Percentiles rank a stretch among this genome's conserved stretches.
These are phyloP conservation scores for Turritopsis dohrnii DNA, from an alignment of 30 jellyfish, hydroid and myxozoan species.

Conservation along the genomic window DNA sequence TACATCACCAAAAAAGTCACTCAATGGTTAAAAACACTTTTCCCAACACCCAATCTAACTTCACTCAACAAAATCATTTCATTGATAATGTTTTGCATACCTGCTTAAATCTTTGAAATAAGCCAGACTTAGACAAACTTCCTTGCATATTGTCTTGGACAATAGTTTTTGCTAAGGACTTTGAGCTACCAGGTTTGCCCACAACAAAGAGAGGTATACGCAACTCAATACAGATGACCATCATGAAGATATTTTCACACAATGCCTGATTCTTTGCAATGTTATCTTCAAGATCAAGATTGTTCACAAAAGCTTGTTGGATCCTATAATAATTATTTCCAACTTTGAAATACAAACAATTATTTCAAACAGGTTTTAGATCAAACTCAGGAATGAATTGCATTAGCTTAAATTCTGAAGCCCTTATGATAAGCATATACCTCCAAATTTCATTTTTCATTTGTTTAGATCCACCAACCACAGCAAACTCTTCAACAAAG, in stretches of 20 bases:
- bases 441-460: slow-evolving; percentile 41
- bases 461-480: slow-evolving; percentile 39
- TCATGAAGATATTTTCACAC: slow-evolving; percentile 77
- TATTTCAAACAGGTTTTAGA: too few species aligned
- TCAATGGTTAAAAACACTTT: not conserved
- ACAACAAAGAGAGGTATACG: slow-evolving; percentile 73
- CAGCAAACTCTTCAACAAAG: slow-evolving; percentile 38
- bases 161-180: slow-evolving; percentile 64
- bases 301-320: slow-evolving; percentile 54
- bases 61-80: not conserved
- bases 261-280: slow-evolving; percentile 60
- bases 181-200: slow-evolving; percentile 78
- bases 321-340: slow-evolving; percentile 26
- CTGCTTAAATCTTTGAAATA: slow-evolving; percentile 62
- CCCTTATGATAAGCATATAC: slow-evolving; percentile 22
- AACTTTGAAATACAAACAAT: too few species aligned
- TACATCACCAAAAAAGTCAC: too few species aligned
- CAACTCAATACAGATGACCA: slow-evolving; percentile 75
- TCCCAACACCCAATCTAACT: not conserved
- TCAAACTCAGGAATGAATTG: too few species aligned
- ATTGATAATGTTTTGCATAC: too few species aligned
- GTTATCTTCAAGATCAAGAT: slow-evolving; percentile 62
- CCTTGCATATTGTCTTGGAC: slow-evolving; percentile 83
- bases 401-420: not conserved
- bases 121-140: slow-evolving; percentile 44